Conservation (phyloP, 2,113 vertebrate species). For the Oenanthe melanoleuca region DNA sequence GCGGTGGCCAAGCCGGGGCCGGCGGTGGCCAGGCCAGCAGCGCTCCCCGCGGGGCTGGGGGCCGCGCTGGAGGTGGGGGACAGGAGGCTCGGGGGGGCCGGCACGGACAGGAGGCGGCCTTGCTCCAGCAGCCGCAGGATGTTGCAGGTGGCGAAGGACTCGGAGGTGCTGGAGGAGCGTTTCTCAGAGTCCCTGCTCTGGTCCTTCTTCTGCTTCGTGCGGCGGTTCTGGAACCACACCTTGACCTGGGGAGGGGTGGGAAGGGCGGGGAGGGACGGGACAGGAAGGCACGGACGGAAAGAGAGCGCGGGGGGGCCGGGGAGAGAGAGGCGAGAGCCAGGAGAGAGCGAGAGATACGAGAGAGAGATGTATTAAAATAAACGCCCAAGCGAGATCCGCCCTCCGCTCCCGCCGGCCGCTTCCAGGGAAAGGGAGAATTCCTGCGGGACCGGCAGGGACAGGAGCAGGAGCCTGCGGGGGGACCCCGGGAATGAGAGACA, state of each 20-base stretch:
- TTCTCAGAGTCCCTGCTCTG: slow-evolving; percentile 93
- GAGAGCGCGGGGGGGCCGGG: neutral
- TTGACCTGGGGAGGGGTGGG: slow-evolving; percentile 81
- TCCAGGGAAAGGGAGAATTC: neutral
- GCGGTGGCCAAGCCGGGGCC: too few relatives aligned
- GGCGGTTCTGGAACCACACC: slow-evolving; percentile 96
- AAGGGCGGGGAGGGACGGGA: neutral
- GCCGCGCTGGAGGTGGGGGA: slow-evolving; percentile 56
- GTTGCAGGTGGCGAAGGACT: slow-evolving; percentile 92
- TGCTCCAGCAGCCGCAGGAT: slow-evolving; percentile 92
- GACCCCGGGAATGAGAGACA: neutral
- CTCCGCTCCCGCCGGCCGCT: neutral
- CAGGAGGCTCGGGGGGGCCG: slow-evolving; percentile 80
- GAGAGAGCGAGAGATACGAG: neutral
- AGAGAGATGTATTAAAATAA: slow-evolving; percentile 3
- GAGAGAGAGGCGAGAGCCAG: neutral
- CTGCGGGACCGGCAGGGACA: neutral
- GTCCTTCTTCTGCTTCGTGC: slow-evolving; percentile 98
- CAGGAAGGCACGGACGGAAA: neutral
- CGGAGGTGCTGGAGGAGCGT: slow-evolving; percentile 78
- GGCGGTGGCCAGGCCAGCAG: too few relatives aligned
- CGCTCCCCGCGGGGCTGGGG: too few relatives aligned
- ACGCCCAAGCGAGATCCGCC: neutral
- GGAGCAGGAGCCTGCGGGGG: too few relatives aligned
- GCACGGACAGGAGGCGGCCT: slow-evolving; percentile 84